phyloP scores from a whole-genome alignment of 2,888 invertebrate species.

The Thera britannica region DNA sequence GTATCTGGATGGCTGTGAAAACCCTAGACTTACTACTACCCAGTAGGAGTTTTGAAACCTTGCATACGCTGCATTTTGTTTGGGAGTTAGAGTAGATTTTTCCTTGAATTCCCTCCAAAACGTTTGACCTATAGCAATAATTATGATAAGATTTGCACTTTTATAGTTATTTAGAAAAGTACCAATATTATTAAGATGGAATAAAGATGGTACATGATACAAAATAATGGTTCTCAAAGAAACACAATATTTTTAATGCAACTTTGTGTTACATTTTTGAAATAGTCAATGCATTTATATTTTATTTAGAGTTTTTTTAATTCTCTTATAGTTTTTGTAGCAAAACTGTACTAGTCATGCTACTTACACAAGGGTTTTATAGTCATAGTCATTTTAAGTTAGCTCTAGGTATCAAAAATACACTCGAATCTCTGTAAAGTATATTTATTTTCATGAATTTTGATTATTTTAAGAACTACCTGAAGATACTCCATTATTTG shows the following conservation, averaged over 20 bases:
- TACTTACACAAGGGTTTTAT: not conserved
- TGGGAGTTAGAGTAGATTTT: not conserved
- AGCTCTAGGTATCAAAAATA: no score
- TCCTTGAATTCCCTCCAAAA: not conserved
- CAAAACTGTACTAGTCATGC: constrained; percentile 13
- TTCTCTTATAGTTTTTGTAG: not conserved
- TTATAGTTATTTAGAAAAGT: constrained; percentile 17
- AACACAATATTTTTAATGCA: constrained; percentile 2
- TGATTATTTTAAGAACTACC: not conserved
- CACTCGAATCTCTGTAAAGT: not conserved
- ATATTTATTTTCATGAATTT: not conserved
- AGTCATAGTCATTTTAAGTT: not conserved
- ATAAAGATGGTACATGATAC: not conserved
- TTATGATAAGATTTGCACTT: constrained; percentile 40
- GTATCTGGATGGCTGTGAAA: constrained; percentile 90
- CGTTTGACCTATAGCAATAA: constrained; percentile 41
- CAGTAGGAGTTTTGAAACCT: not conserved
- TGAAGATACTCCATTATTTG: constrained; percentile 3
- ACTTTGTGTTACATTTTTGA: not conserved
- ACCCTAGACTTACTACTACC: not conserved
- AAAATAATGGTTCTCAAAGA: constrained; percentile 13
- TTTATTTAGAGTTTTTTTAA: not conserved
- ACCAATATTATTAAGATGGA: constrained; percentile 1
- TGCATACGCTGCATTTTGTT: constrained; percentile 2
- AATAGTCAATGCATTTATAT: constrained; percentile 20